These are phyloP conservation scores for Trypoxylus dichotomus DNA, from an alignment of 1,140 invertebrate genomes.

Conservation along the genomic window DNA sequence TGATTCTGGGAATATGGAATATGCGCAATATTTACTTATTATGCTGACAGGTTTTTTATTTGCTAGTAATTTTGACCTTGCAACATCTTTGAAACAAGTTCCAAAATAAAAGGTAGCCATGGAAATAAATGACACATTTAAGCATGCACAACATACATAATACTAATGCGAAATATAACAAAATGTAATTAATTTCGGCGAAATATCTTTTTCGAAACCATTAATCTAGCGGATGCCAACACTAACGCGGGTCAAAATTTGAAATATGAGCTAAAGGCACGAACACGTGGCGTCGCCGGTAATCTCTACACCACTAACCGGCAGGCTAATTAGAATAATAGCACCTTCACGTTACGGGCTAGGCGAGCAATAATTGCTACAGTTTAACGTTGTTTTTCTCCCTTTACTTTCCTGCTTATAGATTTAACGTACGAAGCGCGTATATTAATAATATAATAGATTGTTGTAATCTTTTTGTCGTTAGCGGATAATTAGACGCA, in stretches of 20 bases:
- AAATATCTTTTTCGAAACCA: constrained; percentile 1
- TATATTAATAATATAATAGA: neutral
- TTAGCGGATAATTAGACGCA: neutral
- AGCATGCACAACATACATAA: neutral
- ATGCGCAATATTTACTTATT: too few relatives aligned
- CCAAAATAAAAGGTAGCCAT: too few relatives aligned
- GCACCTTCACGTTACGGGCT: neutral
- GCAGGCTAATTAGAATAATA: constrained; percentile 1
- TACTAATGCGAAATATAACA: neutral
- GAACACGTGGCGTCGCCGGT: constrained; percentile 4
- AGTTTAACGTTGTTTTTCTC: neutral
- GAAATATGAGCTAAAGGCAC: neutral
- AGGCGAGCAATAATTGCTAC: neutral
- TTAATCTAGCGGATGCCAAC: constrained; percentile 7
- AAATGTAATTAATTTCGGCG: constrained; percentile 20
- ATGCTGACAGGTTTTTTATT: too few relatives aligned
- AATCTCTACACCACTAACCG: constrained; percentile 2
- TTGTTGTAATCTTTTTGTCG: neutral
- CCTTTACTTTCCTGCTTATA: neutral
- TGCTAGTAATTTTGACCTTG: too few relatives aligned
- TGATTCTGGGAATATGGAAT: too few relatives aligned
- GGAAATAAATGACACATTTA: too few relatives aligned
- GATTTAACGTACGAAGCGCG: neutral
- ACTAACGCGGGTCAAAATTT: neutral
- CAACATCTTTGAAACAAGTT: too few relatives aligned